These are phyloP conservation scores for Hippocampus barbouri DNA, from an alignment of 2,113 vertebrate species.

Conservation along the genomic window DNA sequence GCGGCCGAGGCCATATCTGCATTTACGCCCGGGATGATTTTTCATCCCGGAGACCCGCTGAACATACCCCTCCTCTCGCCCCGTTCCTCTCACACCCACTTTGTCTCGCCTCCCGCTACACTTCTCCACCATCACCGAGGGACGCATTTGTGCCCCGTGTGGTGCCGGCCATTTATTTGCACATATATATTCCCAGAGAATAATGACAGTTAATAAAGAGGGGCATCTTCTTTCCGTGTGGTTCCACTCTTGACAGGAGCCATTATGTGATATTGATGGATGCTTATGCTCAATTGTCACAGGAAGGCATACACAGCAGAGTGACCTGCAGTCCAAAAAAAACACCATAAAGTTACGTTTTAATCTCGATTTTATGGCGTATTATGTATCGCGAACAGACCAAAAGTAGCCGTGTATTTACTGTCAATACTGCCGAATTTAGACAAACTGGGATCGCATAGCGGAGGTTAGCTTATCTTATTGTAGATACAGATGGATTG, in stretches of 20 bases:
- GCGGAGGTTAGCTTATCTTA: not conserved
- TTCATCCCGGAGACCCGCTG: constrained; percentile 72
- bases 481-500: not conserved
- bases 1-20: constrained; percentile 87
- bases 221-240: constrained; percentile 81
- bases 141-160: constrained; percentile 90
- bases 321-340: constrained; percentile 12
- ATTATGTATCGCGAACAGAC: not conserved
- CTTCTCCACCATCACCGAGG: constrained; percentile 73
- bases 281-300: constrained; percentile 36
- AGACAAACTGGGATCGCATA: not conserved
- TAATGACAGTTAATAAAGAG: constrained; percentile 97
- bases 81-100: constrained; percentile 11
- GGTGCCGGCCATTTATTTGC: constrained; percentile 95
- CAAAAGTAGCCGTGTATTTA: not conserved
- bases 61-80: constrained; percentile 16
- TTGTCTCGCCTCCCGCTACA: constrained; percentile 64
- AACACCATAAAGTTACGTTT: not conserved
- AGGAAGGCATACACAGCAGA: constrained; percentile 28
- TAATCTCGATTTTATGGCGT: not conserved
- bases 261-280: constrained; percentile 79
- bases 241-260: constrained; percentile 83
- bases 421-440: not conserved
- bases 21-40: constrained; percentile 83
- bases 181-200: constrained; percentile 90